These are phyloP conservation scores for Cygnus olor DNA, from an alignment of 2,797 vertebrate genomes.

Conservation along the genomic window DNA sequence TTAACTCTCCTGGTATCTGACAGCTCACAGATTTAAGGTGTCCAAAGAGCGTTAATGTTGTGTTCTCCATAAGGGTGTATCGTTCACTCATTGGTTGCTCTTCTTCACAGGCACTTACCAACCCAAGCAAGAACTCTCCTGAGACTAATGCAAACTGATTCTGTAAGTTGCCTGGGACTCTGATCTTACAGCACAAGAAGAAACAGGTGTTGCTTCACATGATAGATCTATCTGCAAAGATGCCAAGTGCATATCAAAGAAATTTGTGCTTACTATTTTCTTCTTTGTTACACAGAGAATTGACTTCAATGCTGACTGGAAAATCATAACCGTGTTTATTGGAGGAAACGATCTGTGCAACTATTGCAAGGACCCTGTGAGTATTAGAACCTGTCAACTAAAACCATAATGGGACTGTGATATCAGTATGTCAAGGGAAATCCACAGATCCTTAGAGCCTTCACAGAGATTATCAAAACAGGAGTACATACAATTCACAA, in stretches of 20 bases:
- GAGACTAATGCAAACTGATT: constrained; percentile 85
- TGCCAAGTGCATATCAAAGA: not conserved
- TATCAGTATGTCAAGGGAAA: not conserved
- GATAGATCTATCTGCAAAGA: not conserved
- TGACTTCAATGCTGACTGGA: constrained; percentile 90
- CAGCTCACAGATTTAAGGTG: not conserved
- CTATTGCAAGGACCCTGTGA: constrained; percentile 88
- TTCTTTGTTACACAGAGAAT: constrained; percentile 79
- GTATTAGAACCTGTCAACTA: constrained; percentile 10
- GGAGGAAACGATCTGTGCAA: constrained; percentile 89
- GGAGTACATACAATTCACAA: too few species aligned
- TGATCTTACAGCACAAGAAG: not conserved
- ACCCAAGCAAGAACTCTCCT: constrained; percentile 83
- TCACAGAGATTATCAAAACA: not conserved
- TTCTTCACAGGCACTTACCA: constrained; percentile 81
- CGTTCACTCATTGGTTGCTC: not conserved
- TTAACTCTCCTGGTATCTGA: not conserved
- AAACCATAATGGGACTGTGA: not conserved
- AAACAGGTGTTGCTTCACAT: not conserved
- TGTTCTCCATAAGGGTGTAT: not conserved
- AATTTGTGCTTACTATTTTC: not conserved
- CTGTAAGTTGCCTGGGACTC: constrained; percentile 73
- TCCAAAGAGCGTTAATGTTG: not conserved
- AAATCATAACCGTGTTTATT: constrained; percentile 90
- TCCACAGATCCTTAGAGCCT: not conserved